Evolutionary conservation across 2,888 invertebrate species (phyloP), one percentile per base, ranked within the genome.

Genomic region (Nowickia ferox): DNA sequence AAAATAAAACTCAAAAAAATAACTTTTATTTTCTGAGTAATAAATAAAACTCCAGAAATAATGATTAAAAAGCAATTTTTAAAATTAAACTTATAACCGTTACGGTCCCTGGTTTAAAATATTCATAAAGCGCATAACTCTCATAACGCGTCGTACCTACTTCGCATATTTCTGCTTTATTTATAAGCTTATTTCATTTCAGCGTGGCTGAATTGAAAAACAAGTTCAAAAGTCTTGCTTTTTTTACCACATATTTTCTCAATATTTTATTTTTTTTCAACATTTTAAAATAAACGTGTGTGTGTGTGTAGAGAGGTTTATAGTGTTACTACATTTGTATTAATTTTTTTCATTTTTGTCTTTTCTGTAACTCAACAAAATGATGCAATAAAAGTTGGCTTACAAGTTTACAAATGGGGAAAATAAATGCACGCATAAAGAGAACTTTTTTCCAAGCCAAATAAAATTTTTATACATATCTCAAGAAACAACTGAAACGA

Each of bases 161-260:
- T n/a, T 30, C 6, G 15, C 51, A 46, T 76, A 15, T 76, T 51
- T 76, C 19, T 68, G 59, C 10, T 55, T 53, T 51, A 30, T 30
- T 30, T 30, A 30, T 30, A 30, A 30, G 30, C 30, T 30, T 30
- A 22, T 77, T 77, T 48, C n/a, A 17, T 48, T 51, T 63, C 40
- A 40, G 19, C n/a, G 38, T n/a, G 17, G 6, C 46, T 44, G 30
- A 38, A 59, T 40, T 11, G 13, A 42, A 75, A 75, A 82, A 82
- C 76, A 82, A 82, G 82, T 82, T 82, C 82, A 82, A 76, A 82
- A 76, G 82, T 76, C 69, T 82, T 69, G 82, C 44, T 69, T 69
- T 76, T 61, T 68, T 42, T 40, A 42, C 30, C 22, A 71, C 17
- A 44, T 46, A 57, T 71, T 57, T 72, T 59, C 42, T 59, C 22